These are phyloP conservation scores for Wiebesia pumilae DNA, from an alignment of 1,140 invertebrate genomes.

Conservation along the genomic window DNA sequence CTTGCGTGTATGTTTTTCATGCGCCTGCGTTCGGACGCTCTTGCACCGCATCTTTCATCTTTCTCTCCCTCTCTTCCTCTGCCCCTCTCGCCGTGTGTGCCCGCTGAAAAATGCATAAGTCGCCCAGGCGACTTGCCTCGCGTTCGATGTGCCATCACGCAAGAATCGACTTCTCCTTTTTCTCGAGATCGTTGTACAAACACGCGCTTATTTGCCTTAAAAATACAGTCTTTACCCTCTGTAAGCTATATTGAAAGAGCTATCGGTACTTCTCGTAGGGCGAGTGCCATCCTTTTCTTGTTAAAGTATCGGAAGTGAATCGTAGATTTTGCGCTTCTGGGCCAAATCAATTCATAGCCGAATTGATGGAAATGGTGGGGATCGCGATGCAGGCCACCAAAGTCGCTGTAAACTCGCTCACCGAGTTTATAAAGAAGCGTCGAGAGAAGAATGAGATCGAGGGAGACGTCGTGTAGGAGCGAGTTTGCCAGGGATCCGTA, in stretches of 20 bases:
- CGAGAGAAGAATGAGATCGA: no score
- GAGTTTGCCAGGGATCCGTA: no score
- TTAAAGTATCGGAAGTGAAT: no score
- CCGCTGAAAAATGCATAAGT: constrained; percentile 6
- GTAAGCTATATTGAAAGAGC: background rate
- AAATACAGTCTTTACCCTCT: background rate
- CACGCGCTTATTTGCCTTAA: background rate
- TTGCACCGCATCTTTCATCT: constrained; percentile 16
- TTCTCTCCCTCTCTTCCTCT: background rate
- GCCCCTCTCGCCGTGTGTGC: background rate
- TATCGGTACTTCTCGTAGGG: background rate
- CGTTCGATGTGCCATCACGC: constrained; percentile 17
- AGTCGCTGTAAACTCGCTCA: no score
- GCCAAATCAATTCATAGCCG: no score
- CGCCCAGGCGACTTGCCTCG: background rate
- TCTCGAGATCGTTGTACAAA: background rate
- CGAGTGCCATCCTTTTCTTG: background rate
- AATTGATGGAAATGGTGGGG: no score
- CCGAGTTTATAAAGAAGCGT: no score
- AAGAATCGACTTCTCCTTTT: background rate
- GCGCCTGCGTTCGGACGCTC: background rate
- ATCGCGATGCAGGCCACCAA: no score
- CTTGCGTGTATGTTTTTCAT: constrained; percentile 20
- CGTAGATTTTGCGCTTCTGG: no score
- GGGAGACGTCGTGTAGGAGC: no score